phyloP scores from a whole-genome alignment of 2,113 vertebrate genomes.

The Clarias gariepinus region DNA sequence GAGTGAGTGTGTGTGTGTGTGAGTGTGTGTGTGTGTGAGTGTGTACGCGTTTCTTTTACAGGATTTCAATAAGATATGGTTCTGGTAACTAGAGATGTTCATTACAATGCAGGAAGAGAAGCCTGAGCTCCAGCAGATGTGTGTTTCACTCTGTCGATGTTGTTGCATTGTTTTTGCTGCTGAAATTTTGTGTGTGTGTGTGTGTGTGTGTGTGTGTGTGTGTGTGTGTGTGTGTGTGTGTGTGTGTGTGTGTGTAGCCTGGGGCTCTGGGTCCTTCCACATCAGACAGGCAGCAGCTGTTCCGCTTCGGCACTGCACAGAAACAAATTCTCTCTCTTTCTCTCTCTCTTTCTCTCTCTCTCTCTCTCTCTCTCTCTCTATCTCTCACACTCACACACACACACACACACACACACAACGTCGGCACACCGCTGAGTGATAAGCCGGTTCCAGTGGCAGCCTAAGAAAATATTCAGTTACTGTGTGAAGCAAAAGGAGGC shows the following conservation, averaged over 20 bases:
- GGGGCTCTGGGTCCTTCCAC: constrained; percentile 24
- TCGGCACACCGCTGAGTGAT: not conserved
- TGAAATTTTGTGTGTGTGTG: constrained; percentile 25
- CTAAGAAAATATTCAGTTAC: not conserved
- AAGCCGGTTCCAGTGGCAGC: constrained; percentile 2
- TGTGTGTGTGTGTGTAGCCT: constrained; percentile 14
- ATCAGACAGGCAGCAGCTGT: constrained; percentile 43
- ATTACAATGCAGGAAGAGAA: not conserved
- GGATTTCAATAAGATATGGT: not conserved
- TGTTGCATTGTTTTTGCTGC: constrained; percentile 2
- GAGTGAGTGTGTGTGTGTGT: too few species aligned
- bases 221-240: constrained; percentile 19
- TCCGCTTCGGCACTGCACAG: constrained; percentile 8
- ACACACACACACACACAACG: not conserved
- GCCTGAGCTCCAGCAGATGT: not conserved
- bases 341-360: not conserved
- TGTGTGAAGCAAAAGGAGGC: not conserved
- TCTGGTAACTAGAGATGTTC: not conserved
- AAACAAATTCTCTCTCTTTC: not conserved
- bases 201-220: constrained; percentile 35
- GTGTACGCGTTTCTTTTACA: not conserved
- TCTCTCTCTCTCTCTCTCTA: not conserved
- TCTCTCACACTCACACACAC: too few species aligned
- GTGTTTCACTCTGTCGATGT: not conserved
- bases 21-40: too few species aligned